phyloP scores from a whole-genome alignment of 2,113 vertebrate species.

The Caretta caretta region DNA sequence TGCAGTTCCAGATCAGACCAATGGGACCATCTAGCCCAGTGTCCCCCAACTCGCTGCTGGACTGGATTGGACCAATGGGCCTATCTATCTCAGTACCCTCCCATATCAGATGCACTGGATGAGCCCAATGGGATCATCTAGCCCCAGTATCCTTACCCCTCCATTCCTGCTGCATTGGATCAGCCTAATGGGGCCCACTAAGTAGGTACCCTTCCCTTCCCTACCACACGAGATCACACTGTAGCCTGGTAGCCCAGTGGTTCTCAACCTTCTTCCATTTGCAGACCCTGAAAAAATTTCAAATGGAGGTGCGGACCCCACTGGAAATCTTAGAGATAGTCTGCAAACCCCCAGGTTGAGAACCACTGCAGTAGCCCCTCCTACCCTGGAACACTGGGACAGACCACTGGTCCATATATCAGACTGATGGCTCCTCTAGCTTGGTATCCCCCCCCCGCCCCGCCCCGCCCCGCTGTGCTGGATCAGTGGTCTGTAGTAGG shows the following conservation, averaged over 20 bases:
- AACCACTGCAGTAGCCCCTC: too few species aligned
- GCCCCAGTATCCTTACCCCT: background rate
- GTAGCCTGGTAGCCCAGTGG: background rate
- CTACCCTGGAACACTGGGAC: too few species aligned
- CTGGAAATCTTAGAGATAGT: too few species aligned
- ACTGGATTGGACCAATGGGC: background rate
- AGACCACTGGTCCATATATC: too few species aligned
- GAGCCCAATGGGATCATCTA: background rate
- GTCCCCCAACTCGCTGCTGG: background rate
- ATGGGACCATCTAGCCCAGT: background rate
- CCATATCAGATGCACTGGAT: too few species aligned
- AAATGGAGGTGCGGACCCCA: too few species aligned
- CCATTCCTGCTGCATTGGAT: background rate
- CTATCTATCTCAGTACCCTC: too few species aligned
- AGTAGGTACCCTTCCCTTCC: background rate
- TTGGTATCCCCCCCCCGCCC: background rate
- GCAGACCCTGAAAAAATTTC: too few species aligned
- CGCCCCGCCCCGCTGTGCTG: background rate
- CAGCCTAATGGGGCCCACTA: background rate
- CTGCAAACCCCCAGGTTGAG: too few species aligned
- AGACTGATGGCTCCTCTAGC: background rate
- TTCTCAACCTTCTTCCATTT: too few species aligned
- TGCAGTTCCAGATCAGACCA: background rate
- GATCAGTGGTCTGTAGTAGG: background rate
- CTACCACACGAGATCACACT: background rate